Conservation (phyloP, 2,797 vertebrate species). For the Fratercula arctica region DNA sequence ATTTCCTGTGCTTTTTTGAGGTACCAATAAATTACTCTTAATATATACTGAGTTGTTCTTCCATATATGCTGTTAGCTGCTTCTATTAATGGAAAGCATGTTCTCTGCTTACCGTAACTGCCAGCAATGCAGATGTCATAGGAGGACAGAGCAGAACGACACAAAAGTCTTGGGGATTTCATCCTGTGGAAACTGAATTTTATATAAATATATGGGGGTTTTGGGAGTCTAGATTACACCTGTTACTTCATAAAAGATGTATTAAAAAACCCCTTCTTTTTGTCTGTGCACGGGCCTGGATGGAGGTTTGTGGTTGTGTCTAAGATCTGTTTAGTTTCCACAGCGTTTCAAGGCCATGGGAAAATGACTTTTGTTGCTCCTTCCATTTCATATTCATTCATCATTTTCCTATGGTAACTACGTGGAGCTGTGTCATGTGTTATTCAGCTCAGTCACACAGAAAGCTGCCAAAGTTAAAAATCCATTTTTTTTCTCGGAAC, state of each 20-base stretch:
- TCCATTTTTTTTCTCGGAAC: constrained; percentile 39
- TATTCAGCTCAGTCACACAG: constrained; percentile 3
- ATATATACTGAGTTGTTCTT: neutral
- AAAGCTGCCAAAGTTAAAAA: constrained; percentile 24
- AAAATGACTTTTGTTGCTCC: neutral
- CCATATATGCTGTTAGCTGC: neutral
- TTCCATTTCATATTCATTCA: neutral
- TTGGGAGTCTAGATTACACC: neutral
- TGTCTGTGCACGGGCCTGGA: neutral
- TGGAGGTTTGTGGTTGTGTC: neutral
- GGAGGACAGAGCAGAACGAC: neutral
- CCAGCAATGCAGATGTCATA: too few species aligned
- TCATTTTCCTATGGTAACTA: neutral
- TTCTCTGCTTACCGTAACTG: neutral
- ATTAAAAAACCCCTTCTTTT: neutral
- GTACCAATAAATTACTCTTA: neutral
- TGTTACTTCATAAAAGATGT: neutral
- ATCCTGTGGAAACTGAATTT: neutral
- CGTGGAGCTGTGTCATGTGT: neutral
- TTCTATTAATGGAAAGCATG: neutral
- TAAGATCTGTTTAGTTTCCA: neutral
- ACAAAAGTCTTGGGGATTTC: neutral
- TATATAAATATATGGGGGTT: neutral
- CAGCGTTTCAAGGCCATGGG: neutral
- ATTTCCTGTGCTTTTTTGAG: neutral